phyloP scores from a whole-genome alignment of 2,113 vertebrate species.

The Antechinus stuartii region DNA sequence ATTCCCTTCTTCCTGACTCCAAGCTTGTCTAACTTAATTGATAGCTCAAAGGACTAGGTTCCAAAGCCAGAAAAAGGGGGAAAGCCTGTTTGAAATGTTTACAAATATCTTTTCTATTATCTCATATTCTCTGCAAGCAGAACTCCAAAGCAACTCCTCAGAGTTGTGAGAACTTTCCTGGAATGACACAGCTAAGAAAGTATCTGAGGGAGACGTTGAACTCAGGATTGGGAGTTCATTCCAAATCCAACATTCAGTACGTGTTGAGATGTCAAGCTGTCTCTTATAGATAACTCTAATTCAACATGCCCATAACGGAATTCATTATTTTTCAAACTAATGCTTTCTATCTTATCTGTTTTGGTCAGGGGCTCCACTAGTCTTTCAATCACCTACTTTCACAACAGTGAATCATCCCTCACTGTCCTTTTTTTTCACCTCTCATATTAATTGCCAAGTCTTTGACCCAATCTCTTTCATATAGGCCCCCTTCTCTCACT shows the following conservation, averaged over 20 bases:
- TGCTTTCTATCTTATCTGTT: not conserved
- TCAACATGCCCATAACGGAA: not conserved
- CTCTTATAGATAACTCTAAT: not conserved
- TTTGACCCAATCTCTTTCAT: not conserved
- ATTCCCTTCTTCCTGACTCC: slow-evolving; percentile 15
- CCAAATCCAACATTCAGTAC: not conserved
- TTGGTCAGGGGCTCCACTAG: not conserved
- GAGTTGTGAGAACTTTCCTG: not conserved
- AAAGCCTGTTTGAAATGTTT: not conserved
- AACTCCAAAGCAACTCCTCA: not conserved
- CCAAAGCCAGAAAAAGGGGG: slow-evolving; percentile 20
- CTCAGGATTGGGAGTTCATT: not conserved
- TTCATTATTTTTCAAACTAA: not conserved
- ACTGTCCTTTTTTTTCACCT: not conserved
- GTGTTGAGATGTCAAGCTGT: not conserved
- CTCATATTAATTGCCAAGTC: not conserved
- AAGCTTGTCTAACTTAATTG: not conserved
- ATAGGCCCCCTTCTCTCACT: not conserved
- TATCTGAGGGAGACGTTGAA: not conserved
- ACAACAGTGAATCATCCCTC: too few relatives aligned
- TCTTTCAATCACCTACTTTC: not conserved
- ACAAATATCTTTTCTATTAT: slow-evolving; percentile 27
- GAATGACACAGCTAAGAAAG: not conserved
- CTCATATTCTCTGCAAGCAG: not conserved
- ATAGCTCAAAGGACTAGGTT: not conserved